A percentile compares a stretch with the other conserved stretches of the same genome.
Conservation (phyloP, 2,797 vertebrate genomes). For the Melanotaenia pygmaea region DNA sequence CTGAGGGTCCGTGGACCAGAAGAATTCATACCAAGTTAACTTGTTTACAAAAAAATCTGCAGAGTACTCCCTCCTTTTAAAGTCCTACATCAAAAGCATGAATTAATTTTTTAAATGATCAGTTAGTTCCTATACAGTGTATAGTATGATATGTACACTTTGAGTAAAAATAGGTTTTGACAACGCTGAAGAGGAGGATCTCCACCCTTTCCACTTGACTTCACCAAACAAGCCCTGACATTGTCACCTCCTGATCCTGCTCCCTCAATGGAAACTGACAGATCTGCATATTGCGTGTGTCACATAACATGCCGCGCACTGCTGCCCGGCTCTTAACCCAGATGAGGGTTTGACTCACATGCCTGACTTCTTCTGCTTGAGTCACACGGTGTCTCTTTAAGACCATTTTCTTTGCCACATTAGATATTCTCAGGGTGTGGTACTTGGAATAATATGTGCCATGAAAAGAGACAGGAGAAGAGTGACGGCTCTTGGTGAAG, state of each 20-base stretch:
- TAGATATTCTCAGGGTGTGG: constrained; percentile 56
- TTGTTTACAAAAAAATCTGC: neutral
- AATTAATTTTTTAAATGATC: neutral
- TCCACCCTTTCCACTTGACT: constrained; percentile 34
- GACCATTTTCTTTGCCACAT: constrained; percentile 4
- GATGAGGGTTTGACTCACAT: constrained; percentile 22
- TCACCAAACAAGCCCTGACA: constrained; percentile 41
- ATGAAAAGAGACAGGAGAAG: neutral
- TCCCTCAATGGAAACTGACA: constrained; percentile 21
- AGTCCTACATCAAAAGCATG: neutral
- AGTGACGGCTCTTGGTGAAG: neutral
- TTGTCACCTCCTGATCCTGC: constrained; percentile 27
- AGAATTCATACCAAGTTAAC: neutral
- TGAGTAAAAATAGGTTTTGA: neutral
- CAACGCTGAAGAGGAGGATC: neutral
- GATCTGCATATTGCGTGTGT: constrained; percentile 1
- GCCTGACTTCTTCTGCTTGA: constrained; percentile 29
- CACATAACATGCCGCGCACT: neutral
- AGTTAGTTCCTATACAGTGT: neutral
- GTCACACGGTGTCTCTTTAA: constrained; percentile 35
- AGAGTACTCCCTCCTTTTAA: neutral
- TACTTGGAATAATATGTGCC: constrained; percentile 9
- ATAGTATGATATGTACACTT: neutral
- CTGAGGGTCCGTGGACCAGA: neutral
- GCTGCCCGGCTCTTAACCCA: constrained; percentile 14